Base-by-base conservation (phyloP, 2,113 vertebrate genomes). In the Pan paniscus region DNA sequence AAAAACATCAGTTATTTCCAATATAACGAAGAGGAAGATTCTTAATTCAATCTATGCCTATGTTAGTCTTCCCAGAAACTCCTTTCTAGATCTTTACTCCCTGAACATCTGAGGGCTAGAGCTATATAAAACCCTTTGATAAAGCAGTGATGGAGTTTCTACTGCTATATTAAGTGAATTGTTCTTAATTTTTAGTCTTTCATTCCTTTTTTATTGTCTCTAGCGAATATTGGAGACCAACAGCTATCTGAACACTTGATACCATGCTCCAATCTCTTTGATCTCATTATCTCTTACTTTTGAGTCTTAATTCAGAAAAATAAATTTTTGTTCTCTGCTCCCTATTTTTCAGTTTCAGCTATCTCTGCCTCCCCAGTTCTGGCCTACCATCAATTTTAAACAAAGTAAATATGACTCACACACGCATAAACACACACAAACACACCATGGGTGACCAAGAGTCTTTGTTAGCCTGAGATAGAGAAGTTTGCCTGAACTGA, bases 371-470 rank as follows among this genome's bases (percentile, higher is more conserved):
- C 14, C 6, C 30, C 6, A 59, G 2, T 61, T 72, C 32, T 73
- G 18, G n/a, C 43, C 6, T 35, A 32, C 27, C 9, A 48, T n/a
- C 55, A 17, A 14, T 48, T 46, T 46, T 25, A 82, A 82, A 20
- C 27, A 72, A 35, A 57, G 30, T 16, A 35, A 70, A 35, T 30
- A 35, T 0, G 6, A 25, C 3, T 6, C 17, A 79, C 22, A 46
- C 10, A 7, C 22, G 32, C 32, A 57, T 14, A 46, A 48, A 87
- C 9, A n/a, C 73, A 27, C 40, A 27, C 23, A 52, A 12, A 23
- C 13, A 27, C 5, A 12, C 3, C 52, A 52, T 18, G 18, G 13
- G 1, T 11, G 2, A 57, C 38, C 10, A 46, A 73, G 7, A 2
- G 35, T 70, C 12, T 27, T 67, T 2, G 1, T 46, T 38, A 12